phyloP scores from a whole-genome alignment of 2,888 invertebrate genomes.

The Tipula vernalis region DNA sequence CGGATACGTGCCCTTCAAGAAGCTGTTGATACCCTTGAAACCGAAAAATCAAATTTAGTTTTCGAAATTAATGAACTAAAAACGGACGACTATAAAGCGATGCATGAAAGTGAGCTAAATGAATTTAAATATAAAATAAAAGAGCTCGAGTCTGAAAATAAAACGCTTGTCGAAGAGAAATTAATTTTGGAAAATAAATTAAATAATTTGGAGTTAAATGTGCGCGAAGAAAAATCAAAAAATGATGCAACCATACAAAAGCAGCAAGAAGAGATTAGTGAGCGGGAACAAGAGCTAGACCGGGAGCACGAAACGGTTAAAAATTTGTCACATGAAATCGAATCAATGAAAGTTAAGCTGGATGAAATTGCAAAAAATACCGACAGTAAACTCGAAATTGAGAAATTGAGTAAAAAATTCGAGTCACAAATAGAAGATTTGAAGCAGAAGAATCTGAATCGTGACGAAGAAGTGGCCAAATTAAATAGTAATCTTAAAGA shows the following conservation, averaged over 20 bases:
- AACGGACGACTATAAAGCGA: constrained; percentile 20
- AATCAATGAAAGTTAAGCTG: constrained; percentile 12
- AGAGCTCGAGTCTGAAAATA: constrained; percentile 23
- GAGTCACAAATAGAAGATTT: neutral
- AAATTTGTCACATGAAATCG: constrained; percentile 17
- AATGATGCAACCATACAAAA: constrained; percentile 15
- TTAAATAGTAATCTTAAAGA: constrained; percentile 9
- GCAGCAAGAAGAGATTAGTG: constrained; percentile 15
- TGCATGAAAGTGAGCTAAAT: constrained; percentile 18
- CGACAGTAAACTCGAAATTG: constrained; percentile 11
- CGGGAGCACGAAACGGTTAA: constrained; percentile 18
- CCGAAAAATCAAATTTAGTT: constrained; percentile 25
- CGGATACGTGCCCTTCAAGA: constrained; percentile 25
- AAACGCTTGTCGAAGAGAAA: constrained; percentile 22
- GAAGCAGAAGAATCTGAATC: neutral
- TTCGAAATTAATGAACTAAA: constrained; percentile 27
- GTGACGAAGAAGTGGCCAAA: neutral
- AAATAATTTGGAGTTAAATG: neutral
- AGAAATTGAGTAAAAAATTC: constrained; percentile 10
- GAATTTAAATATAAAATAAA: constrained; percentile 21
- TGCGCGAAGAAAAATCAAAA: constrained; percentile 16
- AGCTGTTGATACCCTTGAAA: constrained; percentile 24
- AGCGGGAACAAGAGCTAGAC: constrained; percentile 16
- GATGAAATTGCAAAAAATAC: constrained; percentile 8
- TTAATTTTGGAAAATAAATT: constrained; percentile 14